Base-by-base conservation (phyloP, 2,113 vertebrate genomes). In the Plecturocebus donacophilus region DNA sequence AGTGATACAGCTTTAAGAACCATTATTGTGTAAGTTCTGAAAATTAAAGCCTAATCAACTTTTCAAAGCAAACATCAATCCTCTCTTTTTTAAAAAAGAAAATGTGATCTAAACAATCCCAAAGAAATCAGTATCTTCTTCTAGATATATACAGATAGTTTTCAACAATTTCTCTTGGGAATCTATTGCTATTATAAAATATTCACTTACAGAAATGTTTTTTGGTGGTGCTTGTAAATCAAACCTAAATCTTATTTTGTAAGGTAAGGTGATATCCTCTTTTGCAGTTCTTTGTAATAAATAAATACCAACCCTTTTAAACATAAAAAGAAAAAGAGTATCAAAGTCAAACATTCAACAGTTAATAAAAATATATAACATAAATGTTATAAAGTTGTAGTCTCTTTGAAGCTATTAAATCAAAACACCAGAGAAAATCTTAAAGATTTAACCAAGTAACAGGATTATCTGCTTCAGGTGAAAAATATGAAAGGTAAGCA, bases 221-320 rank as follows among this genome's bases (percentile, higher is more conserved):
- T 94, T 81, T 91, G 68, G 20, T 95, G 25, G n/a, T 90, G 0
- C 45, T 19, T 93, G 8, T 96, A 94, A 97, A 96, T 90, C 35
- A 97, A 96, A 95, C 19, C 68, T 96, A 95, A 96, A 90, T 91
- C 42, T 90, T 87, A 87, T 89, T 76, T 83, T 97, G 47, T 86
- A 96, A 96, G 73, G 82, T 79, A 94, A 93, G 35, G 56, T 2
- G 9, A 66, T 88, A 86, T 49, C 30, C 68, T 88, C 80, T 95
- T 73, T 80, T 93, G 42, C 4, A 96, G 4, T 80, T 95, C 61
- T 97, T 93, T 90, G 13, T 87, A 93, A 92, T 75, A 70, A 87
- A 92, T 45, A 94, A 94, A 93, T 88, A 94, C 11, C 42, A 96
- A 93, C 40, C 7, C 58, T 95, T 97, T 97, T 64, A 96, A 94